Conservation (phyloP, 2,797 vertebrate species). For the Danio albolineatus region DNA sequence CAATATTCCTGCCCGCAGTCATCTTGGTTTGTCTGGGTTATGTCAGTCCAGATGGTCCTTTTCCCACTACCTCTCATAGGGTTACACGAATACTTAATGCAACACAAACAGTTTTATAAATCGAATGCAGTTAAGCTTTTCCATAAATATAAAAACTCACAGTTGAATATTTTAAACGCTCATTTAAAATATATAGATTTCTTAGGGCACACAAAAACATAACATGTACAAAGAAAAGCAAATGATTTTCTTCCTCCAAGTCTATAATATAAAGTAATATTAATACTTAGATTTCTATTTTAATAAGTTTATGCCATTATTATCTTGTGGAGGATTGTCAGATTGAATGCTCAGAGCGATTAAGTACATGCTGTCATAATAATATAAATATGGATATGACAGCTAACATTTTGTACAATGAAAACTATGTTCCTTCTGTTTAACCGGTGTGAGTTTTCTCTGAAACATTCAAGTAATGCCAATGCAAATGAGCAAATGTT, state of each 20-base stretch:
- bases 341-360: slow-evolving; percentile 38
- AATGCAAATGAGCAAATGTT: slow-evolving; percentile 44
- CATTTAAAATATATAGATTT: slow-evolving; percentile 70
- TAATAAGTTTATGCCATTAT: slow-evolving; percentile 36
- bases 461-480: slow-evolving; percentile 59
- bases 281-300: slow-evolving; percentile 40
- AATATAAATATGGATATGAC: slow-evolving; percentile 26
- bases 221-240: slow-evolving; percentile 46
- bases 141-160: slow-evolving; percentile 77
- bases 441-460: slow-evolving; percentile 18
- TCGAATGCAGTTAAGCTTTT: slow-evolving; percentile 70
- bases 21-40: slow-evolving; percentile 70
- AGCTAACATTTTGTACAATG: slow-evolving; percentile 39
- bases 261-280: slow-evolving; percentile 36
- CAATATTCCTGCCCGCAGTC: slow-evolving; percentile 82
- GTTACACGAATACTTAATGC: slow-evolving; percentile 69
- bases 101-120: slow-evolving; percentile 61
- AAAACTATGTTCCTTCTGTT: slow-evolving; percentile 41
- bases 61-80: slow-evolving; percentile 54
- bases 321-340: slow-evolving; percentile 51
- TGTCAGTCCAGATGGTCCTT: slow-evolving; percentile 58
- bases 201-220: slow-evolving; percentile 60
- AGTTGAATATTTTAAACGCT: slow-evolving; percentile 71
- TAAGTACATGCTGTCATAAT: slow-evolving; percentile 31
- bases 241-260: slow-evolving; percentile 38